Percentiles rank a stretch among this genome's conserved stretches.
phyloP scores from a whole-genome alignment of 2,797 vertebrate genomes.

The Enteromius treurensis region DNA sequence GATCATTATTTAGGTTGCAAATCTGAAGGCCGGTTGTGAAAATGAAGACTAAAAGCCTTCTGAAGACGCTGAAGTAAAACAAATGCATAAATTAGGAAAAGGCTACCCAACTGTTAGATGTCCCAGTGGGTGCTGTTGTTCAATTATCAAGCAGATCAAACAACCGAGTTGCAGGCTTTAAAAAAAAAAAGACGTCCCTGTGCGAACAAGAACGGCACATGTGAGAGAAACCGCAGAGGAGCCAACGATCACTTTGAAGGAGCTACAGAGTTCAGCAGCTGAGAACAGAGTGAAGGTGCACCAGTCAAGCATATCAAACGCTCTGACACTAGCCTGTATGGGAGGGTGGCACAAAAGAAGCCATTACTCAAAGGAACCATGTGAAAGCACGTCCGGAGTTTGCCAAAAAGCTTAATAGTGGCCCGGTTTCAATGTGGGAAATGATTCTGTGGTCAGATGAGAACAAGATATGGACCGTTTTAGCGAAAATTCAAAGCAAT shows the following conservation, averaged over 20 bases:
- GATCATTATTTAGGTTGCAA: slow-evolving; percentile 37
- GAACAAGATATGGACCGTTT: neutral
- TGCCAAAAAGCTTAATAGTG: slow-evolving; percentile 41
- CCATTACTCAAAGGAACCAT: slow-evolving; percentile 46
- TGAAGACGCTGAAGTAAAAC: slow-evolving; percentile 14
- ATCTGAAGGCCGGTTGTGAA: slow-evolving; percentile 8
- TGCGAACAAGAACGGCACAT: slow-evolving; percentile 7
- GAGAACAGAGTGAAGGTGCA: slow-evolving; percentile 46
- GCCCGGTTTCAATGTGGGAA: slow-evolving; percentile 34
- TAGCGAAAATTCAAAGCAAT: slow-evolving; percentile 19
- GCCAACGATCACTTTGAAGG: slow-evolving; percentile 41
- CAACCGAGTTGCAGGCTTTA: neutral
- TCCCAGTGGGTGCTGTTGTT: slow-evolving; percentile 24
- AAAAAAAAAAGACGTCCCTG: slow-evolving; percentile 2
- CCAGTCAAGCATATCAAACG: slow-evolving; percentile 50
- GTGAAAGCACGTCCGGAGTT: slow-evolving; percentile 40
- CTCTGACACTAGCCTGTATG: slow-evolving; percentile 37
- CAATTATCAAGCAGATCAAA: slow-evolving; percentile 38
- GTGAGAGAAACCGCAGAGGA: slow-evolving; percentile 34
- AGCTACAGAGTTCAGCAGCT: slow-evolving; percentile 42
- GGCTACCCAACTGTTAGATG: slow-evolving; percentile 17
- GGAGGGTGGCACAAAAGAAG: slow-evolving; percentile 37
- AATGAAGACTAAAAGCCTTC: slow-evolving; percentile 11
- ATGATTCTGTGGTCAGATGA: slow-evolving; percentile 44
- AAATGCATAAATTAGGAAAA: slow-evolving; percentile 36